Evolutionary conservation across 1,140 invertebrate species (phyloP), one percentile per base, ranked within the genome.

Genomic region (Neocloeon triangulifer): DNA sequence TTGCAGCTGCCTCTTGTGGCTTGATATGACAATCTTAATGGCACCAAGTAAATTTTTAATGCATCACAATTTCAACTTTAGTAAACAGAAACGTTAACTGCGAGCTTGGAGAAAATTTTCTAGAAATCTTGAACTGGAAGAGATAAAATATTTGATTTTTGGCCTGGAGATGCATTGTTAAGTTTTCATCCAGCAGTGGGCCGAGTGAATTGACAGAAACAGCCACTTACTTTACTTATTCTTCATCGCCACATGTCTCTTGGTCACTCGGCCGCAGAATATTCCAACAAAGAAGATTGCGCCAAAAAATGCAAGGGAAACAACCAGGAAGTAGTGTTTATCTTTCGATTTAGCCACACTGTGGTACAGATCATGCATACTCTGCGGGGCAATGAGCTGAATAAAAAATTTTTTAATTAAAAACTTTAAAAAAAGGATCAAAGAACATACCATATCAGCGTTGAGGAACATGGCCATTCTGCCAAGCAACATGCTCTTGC

Each of bases 391-490:
- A 7, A 56, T 39, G 8, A 62, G 37, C 62, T 66, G 35, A 33
- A 55, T 45, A 20, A 34, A 46, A 42, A 39, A 43, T 25, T 25
- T 35, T 36, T 16, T 29, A 36, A 36, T 7, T 12, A 30, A 19
- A 27, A 38, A 21, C 28, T 26, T 29, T 19, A 17, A 10, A 34
- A 37, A 26, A 35, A 42, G 15, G 28, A 18, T 28, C 30, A 43
- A 17, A 22, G 19, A 30, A 7, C 16, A 33, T 57, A 82, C 76
- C 57, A 74, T 66, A 19, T 70, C 75, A 15, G 82, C 80, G 59
- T 76, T 78, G 55, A 65, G 73, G 50, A 84, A 89, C 77, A 91
- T 84, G 56, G 86, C 73, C 42, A 84, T 69, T 41, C 85, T 62
- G 35, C 69, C 71, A 32, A 63, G 61, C 27, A 92, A 51, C 62